phyloP scores from a whole-genome alignment of 2,888 invertebrate species.

The Himalopsyche japonica region DNA sequence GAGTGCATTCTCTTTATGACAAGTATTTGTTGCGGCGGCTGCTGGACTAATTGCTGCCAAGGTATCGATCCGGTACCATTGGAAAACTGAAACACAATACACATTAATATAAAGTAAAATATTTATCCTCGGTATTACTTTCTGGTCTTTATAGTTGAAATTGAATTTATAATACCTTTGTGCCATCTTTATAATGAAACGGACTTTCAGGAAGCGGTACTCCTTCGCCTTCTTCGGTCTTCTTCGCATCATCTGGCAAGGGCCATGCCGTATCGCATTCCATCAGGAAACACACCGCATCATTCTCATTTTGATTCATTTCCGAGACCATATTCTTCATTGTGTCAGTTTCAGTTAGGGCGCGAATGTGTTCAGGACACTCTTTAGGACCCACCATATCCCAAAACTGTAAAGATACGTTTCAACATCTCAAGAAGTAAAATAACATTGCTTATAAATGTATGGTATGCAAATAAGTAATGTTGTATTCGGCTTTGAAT shows the following conservation, averaged over 20 bases:
- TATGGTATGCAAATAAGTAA: too few relatives aligned
- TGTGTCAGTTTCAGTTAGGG: conserved; percentile 25
- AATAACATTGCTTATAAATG: too few relatives aligned
- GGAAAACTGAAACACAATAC: conserved; percentile 25
- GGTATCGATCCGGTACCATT: conserved; percentile 55
- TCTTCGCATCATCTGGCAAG: conserved; percentile 20
- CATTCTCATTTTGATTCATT: conserved; percentile 34
- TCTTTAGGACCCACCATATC: conserved; percentile 33
- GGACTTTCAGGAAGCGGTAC: conserved; percentile 15
- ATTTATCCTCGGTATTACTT: too few relatives aligned
- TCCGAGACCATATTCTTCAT: conserved; percentile 25
- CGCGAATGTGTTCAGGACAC: conserved; percentile 18
- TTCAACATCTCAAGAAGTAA: too few relatives aligned
- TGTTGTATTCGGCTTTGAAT: too few relatives aligned
- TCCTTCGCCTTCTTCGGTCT: conserved; percentile 10
- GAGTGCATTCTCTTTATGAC: conserved; percentile 94
- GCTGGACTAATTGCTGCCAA: conserved; percentile 77
- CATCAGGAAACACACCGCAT: conserved; percentile 47
- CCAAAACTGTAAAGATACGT: conserved; percentile 31
- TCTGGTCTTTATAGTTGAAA: neutral
- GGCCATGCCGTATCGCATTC: conserved; percentile 49
- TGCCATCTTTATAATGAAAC: conserved; percentile 32
- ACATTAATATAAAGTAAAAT: too few relatives aligned
- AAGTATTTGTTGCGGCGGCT: conserved; percentile 82
- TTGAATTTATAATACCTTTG: conserved; percentile 10